These are phyloP conservation scores for Lycocerus yunnanus DNA, from an alignment of 2,888 invertebrate genomes.

Conservation along the genomic window DNA sequence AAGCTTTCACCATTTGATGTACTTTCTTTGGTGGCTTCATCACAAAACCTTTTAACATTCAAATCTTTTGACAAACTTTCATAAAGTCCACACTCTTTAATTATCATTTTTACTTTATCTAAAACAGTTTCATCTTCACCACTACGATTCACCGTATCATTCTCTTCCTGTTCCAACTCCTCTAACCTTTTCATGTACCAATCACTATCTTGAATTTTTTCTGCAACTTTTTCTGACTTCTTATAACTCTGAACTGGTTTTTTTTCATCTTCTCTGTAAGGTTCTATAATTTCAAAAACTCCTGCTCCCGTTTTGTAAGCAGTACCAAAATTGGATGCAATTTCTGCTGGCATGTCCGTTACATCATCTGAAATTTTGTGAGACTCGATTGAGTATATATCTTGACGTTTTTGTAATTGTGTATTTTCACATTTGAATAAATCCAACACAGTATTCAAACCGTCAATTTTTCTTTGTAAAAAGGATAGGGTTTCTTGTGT, in stretches of 20 bases:
- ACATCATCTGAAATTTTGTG: neutral
- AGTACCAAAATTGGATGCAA: constrained; percentile 3
- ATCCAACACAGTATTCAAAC: neutral
- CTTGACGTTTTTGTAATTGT: constrained; percentile 12
- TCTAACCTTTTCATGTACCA: neutral
- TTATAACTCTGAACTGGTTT: neutral
- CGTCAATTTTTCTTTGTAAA: constrained; percentile 13
- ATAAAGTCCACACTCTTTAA: constrained; percentile 10
- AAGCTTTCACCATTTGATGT: neutral
- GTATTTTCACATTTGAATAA: neutral
- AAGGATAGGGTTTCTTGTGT: constrained; percentile 15
- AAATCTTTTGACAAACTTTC: constrained; percentile 2
- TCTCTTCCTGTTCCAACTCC: constrained; percentile 11
- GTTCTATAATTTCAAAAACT: constrained; percentile 18
- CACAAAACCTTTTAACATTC: constrained; percentile 2
- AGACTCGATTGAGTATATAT: neutral
- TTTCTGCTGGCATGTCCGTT: constrained; percentile 14
- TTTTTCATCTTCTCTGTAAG: constrained; percentile 8
- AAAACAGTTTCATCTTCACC: neutral
- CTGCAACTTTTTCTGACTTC: neutral
- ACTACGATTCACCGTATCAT: neutral
- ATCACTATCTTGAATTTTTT: neutral
- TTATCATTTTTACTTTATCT: constrained; percentile 5
- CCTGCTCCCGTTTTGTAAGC: constrained; percentile 18
- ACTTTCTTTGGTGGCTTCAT: neutral